A percentile compares a stretch with the other conserved stretches of the same genome.
phyloP scores from a whole-genome alignment of 1,140 invertebrate species.

The Asbolus verrucosus region DNA sequence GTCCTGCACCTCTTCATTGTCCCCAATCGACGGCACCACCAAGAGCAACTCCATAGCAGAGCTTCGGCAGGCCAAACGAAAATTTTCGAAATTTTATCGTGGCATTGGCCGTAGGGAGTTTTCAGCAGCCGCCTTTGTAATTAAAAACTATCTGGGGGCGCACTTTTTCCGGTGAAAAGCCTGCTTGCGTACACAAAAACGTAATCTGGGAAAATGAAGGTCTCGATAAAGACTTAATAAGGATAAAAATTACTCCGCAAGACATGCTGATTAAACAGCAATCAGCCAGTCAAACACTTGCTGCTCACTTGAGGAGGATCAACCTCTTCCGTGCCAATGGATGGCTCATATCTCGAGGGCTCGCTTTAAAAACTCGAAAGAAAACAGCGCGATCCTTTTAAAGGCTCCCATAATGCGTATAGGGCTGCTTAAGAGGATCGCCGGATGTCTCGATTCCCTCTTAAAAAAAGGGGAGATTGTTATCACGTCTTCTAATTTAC shows the following conservation, averaged over 20 bases:
- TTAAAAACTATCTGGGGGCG: background rate
- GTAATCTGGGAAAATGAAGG: constrained; percentile 53
- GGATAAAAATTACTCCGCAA: constrained; percentile 61
- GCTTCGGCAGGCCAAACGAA: too few relatives aligned
- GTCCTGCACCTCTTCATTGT: too few relatives aligned
- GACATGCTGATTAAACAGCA: constrained; percentile 62
- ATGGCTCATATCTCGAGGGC: constrained; percentile 60
- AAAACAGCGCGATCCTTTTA: constrained; percentile 61
- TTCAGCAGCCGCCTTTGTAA: too few relatives aligned
- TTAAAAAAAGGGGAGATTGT: constrained; percentile 71
- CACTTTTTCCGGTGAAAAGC: background rate
- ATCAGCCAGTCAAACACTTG: constrained; percentile 59
- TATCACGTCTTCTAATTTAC: constrained; percentile 77
- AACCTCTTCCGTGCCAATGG: constrained; percentile 56
- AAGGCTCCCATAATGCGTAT: constrained; percentile 59
- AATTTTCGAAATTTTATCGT: too few relatives aligned
- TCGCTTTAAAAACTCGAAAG: constrained; percentile 60
- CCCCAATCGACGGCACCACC: too few relatives aligned
- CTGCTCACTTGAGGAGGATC: constrained; percentile 49
- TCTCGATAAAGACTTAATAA: constrained; percentile 57
- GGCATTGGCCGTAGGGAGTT: too few relatives aligned
- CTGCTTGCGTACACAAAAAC: constrained; percentile 51
- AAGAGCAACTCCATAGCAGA: too few relatives aligned
- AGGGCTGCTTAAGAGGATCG: constrained; percentile 61
- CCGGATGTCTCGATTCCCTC: constrained; percentile 57